A percentile compares a stretch with the other conserved stretches of the same genome.
These are phyloP conservation scores for Seira sanloemensis DNA, from an alignment of 2,888 invertebrate species.

Conservation along the genomic window DNA sequence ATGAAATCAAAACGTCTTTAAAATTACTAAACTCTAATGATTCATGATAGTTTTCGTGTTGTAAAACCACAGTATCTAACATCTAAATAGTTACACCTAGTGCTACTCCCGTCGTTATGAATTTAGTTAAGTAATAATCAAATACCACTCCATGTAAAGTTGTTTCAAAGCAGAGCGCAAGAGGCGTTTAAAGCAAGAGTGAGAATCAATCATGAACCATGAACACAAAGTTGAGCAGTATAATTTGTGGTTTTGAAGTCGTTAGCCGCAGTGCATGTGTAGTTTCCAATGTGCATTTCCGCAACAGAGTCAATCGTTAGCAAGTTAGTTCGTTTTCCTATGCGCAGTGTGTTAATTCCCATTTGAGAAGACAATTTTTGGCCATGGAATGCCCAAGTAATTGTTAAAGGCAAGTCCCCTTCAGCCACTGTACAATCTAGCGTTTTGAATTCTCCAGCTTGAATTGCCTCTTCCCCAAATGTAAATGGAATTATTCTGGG, in stretches of 20 bases:
- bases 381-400: constrained; percentile 86
- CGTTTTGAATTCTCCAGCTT: constrained; percentile 85
- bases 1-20: background rate
- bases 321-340: constrained; percentile 80
- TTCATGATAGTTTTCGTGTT: background rate
- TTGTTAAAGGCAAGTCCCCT: constrained; percentile 87
- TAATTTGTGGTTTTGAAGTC: constrained; percentile 83
- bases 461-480: constrained; percentile 83
- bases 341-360: constrained; percentile 78
- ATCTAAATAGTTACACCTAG: no score
- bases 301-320: constrained; percentile 82
- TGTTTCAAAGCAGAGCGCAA: no score
- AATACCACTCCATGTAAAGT: background rate
- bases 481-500: constrained; percentile 80
- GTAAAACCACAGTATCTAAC: no score
- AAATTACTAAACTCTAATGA: background rate
- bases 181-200: no score
- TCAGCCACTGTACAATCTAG: constrained; percentile 84
- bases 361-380: constrained; percentile 77
- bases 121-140: background rate
- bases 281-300: constrained; percentile 83
- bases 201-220: constrained; percentile 76
- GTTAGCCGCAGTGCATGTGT: constrained; percentile 82
- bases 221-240: constrained; percentile 84
- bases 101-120: no score